A percentile compares a stretch with the other conserved stretches of the same genome.
These are phyloP conservation scores for Petrocephalus zakoni DNA, from an alignment of 2,113 vertebrate species.

Conservation along the genomic window DNA sequence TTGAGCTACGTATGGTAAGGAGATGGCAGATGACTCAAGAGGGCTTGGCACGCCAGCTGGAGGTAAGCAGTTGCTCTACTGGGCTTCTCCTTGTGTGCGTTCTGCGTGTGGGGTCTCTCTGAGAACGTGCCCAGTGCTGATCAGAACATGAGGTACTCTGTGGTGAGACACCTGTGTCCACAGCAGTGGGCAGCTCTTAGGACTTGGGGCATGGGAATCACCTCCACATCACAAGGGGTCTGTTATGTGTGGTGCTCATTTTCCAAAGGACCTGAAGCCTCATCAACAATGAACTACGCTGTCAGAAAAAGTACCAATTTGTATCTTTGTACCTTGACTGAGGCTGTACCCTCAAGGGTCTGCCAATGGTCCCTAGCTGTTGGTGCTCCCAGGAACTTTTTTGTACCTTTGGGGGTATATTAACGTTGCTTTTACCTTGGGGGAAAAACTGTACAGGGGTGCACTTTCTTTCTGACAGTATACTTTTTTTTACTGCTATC, in stretches of 20 bases:
- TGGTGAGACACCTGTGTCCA: constrained; percentile 60
- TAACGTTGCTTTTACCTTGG: background rate
- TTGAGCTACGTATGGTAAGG: background rate
- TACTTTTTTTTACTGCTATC: background rate
- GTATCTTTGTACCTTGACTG: background rate
- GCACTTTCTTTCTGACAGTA: background rate
- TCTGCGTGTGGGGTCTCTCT: constrained; percentile 41
- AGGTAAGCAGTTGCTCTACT: constrained; percentile 36
- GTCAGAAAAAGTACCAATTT: background rate
- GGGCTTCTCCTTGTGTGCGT: constrained; percentile 8
- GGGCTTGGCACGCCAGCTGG: constrained; percentile 38
- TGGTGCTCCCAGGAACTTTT: background rate
- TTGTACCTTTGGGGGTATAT: background rate
- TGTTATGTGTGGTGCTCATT: constrained; percentile 51
- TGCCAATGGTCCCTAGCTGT: background rate
- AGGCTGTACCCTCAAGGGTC: background rate
- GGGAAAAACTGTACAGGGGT: background rate
- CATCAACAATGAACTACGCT: background rate
- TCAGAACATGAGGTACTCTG: constrained; percentile 55
- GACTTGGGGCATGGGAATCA: constrained; percentile 46
- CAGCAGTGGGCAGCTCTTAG: constrained; percentile 39
- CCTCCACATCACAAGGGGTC: constrained; percentile 44
- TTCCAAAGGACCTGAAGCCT: constrained; percentile 28
- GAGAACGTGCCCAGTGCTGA: constrained; percentile 51
- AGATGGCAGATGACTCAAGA: constrained; percentile 46